Conservation (phyloP, 2,888 invertebrate species). For the Sinotaia quadrata region DNA sequence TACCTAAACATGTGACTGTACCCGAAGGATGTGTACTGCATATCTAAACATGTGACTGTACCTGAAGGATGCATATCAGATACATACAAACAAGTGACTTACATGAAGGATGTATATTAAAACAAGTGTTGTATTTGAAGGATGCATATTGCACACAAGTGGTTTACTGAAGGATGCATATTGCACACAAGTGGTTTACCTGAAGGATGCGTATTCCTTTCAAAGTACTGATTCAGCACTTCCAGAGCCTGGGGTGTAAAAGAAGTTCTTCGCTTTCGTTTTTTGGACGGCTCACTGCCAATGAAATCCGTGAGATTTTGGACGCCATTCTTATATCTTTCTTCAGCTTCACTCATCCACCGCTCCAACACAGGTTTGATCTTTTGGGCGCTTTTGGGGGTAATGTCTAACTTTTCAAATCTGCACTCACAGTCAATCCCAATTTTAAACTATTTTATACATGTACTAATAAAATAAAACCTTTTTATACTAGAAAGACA, state of each 20-base stretch:
- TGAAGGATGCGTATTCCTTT: slow-evolving; percentile 97
- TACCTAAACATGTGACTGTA: too few relatives aligned
- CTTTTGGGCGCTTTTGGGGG: slow-evolving; percentile 99
- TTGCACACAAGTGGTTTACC: slow-evolving; percentile 77
- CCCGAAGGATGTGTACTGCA: too few relatives aligned
- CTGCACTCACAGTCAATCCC: slow-evolving; percentile 44
- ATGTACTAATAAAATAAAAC: not conserved
- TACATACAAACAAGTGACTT: too few relatives aligned
- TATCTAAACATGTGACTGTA: too few relatives aligned
- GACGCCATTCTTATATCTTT: slow-evolving; percentile 83
- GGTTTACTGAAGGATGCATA: too few relatives aligned
- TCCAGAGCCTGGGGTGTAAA: slow-evolving; percentile 97
- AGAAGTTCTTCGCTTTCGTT: slow-evolving; percentile 94
- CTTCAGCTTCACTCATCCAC: slow-evolving; percentile 99
- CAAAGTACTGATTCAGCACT: slow-evolving; percentile 94
- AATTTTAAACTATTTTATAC: not conserved
- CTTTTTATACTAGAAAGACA: too few relatives aligned
- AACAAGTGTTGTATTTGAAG: too few relatives aligned
- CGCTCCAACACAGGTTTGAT: slow-evolving; percentile 98
- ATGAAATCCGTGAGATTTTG: slow-evolving; percentile 93
- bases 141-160: too few relatives aligned
- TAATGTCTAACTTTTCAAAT: slow-evolving; percentile 99
- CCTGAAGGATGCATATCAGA: too few relatives aligned
- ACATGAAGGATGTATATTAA: too few relatives aligned
- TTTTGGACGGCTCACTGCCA: slow-evolving; percentile 96